These are phyloP conservation scores for Lycaon pictus DNA, from an alignment of 2,113 vertebrate species.

Conservation along the genomic window DNA sequence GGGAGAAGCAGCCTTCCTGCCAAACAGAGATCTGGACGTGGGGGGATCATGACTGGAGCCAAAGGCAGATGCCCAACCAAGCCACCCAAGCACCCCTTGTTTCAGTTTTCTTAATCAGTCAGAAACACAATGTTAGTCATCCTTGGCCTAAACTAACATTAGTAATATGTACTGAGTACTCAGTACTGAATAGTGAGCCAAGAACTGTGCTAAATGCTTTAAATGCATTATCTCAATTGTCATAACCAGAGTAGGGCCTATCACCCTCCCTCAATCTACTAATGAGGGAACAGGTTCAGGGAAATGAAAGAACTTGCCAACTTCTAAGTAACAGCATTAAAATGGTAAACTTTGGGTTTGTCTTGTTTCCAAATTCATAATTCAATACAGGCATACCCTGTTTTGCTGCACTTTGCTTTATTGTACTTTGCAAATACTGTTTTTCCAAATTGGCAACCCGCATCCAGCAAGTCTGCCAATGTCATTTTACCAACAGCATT, in stretches of 20 bases:
- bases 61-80: no score
- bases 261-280: background rate
- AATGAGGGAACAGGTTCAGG: background rate
- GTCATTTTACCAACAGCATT: no score
- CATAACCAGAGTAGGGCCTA: background rate
- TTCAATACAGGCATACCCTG: background rate
- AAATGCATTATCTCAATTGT: background rate
- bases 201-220: slow-evolving; percentile 6
- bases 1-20: no score
- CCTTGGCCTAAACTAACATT: background rate
- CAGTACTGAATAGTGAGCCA: background rate
- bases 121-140: slow-evolving; percentile 8
- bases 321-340: background rate
- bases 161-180: background rate
- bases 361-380: background rate
- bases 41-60: no score
- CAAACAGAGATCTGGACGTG: no score
- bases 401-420: background rate
- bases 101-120: background rate
- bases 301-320: background rate
- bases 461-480: background rate
- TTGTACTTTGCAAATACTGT: background rate
- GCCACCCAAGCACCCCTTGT: no score
- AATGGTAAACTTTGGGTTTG: background rate
- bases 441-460: background rate